phyloP scores from a whole-genome alignment of 2,797 vertebrate species.

The Parauchenoglanis punctatus region DNA sequence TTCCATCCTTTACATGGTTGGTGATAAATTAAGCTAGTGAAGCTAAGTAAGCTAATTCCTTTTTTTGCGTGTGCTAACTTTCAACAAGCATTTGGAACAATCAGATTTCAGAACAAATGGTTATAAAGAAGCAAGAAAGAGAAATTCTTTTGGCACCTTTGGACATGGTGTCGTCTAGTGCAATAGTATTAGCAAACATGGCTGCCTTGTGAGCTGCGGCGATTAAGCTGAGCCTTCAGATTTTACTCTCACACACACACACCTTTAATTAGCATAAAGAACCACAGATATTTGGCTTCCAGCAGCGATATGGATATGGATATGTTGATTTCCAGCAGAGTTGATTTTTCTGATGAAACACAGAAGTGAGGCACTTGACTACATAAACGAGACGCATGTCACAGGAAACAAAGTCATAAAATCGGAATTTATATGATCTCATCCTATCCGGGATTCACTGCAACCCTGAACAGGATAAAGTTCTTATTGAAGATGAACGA shows the following conservation, averaged over 20 bases:
- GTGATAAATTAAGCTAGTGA: neutral
- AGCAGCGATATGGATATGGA: no score
- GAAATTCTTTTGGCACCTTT: neutral
- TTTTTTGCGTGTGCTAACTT: neutral
- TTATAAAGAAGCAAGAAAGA: neutral
- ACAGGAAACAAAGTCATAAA: neutral
- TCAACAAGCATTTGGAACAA: no score
- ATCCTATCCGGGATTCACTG: neutral
- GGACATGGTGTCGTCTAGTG: neutral
- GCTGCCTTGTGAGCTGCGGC: neutral
- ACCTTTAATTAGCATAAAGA: neutral
- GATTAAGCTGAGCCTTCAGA: neutral
- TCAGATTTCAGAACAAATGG: neutral
- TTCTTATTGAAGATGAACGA: neutral
- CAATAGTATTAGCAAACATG: neutral
- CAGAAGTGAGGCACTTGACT: neutral
- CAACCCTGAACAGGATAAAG: neutral
- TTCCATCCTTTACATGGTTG: neutral
- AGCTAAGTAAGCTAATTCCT: neutral
- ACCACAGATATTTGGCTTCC: neutral
- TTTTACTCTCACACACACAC: neutral
- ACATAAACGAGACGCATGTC: neutral
- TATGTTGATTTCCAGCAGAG: no score
- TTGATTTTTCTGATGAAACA: no score
- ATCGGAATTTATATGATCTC: neutral